Conservation (phyloP, 2,888 invertebrate genomes). For the Tyria jacobaeae region DNA sequence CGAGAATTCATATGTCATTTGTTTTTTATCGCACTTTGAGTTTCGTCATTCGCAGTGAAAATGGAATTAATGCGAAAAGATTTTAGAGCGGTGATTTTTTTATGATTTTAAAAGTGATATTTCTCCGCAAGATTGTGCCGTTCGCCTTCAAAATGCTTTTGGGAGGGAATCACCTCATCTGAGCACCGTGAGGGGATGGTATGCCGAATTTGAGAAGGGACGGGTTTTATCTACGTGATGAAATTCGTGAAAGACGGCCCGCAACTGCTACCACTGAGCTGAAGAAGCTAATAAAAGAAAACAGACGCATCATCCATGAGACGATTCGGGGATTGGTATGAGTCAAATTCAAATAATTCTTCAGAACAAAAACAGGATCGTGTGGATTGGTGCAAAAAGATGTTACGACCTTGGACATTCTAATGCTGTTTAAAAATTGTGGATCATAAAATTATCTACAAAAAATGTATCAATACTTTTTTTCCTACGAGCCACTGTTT, state of each 20-base stretch:
- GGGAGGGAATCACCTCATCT: no score
- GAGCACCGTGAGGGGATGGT: no score
- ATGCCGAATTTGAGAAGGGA: no score
- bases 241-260: background rate
- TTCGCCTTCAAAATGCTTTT: no score
- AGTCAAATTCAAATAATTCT: background rate
- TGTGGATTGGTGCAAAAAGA: background rate
- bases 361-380: background rate
- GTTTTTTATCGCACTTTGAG: background rate
- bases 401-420: background rate
- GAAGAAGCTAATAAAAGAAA: background rate
- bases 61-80: background rate
- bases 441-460: no score
- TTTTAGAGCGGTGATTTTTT: background rate
- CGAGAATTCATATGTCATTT: background rate
- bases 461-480: no score
- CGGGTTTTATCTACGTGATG: background rate
- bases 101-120: background rate
- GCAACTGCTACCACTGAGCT: background rate
- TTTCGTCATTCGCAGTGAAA: background rate
- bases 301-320: background rate
- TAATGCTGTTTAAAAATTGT: background rate
- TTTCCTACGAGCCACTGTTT: no score
- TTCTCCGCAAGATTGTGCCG: no score
- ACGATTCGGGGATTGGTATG: background rate